These are phyloP conservation scores for Desmophyllum pertusum DNA, from an alignment of 92 coral and sea anemone species.

Conservation along the genomic window DNA sequence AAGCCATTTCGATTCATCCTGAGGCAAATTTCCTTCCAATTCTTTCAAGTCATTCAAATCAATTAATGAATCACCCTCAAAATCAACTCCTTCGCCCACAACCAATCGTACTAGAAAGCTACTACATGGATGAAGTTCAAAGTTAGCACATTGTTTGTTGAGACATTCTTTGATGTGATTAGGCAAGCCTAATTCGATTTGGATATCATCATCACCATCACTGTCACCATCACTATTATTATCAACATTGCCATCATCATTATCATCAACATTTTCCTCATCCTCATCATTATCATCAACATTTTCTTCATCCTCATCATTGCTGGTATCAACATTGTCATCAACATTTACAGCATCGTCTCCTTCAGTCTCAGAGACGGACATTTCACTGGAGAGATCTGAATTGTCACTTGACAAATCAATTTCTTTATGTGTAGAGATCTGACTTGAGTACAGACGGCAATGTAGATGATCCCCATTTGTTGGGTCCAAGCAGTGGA, in stretches of 20 bases:
- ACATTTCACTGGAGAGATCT: too few species aligned
- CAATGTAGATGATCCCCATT: constrained; percentile 8
- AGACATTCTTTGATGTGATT: constrained; percentile 10
- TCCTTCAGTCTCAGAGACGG: too few species aligned
- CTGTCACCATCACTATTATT: not conserved
- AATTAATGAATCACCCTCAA: constrained; percentile 44
- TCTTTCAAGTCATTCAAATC: constrained; percentile 33
- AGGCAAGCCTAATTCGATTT: constrained; percentile 22
- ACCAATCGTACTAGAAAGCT: constrained; percentile 31
- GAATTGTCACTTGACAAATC: too few species aligned
- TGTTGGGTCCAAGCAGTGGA: constrained; percentile 40
- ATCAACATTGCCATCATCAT: too few species aligned
- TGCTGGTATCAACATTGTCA: not conserved
- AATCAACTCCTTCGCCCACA: constrained; percentile 41
- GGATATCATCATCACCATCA: constrained; percentile 18
- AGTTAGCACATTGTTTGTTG: constrained; percentile 20
- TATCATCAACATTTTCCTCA: too few species aligned
- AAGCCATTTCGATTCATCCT: constrained; percentile 26
- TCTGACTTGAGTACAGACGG: constrained; percentile 43
- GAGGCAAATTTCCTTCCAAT: constrained; percentile 26
- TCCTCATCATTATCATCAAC: too few species aligned
- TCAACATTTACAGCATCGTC: too few species aligned
- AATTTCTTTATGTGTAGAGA: too few species aligned
- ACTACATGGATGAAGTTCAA: constrained; percentile 35
- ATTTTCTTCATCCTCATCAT: constrained; percentile 6